Evolutionary conservation across 2,113 vertebrate genomes (phyloP).

Genomic region (Speoplatyrhinus poulsoni): DNA sequence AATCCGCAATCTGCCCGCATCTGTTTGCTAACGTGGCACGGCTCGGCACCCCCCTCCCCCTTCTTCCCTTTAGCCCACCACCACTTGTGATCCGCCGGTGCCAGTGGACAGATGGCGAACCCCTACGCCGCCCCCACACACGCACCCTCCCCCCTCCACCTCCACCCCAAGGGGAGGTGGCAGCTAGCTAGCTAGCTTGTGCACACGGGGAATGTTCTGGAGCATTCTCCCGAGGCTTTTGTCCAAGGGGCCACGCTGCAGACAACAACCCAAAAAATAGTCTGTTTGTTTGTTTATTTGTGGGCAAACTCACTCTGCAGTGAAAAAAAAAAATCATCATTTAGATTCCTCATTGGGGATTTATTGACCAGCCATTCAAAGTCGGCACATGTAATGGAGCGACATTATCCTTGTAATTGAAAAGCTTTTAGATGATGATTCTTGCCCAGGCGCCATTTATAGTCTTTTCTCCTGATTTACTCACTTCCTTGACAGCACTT

Average conservation of each 20-base stretch:
- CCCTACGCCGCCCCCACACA: constrained; percentile 27
- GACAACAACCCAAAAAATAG: constrained; percentile 25
- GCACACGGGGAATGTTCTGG: constrained; percentile 34
- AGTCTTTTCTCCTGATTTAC: background rate
- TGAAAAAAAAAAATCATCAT: background rate
- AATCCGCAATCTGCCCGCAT: constrained; percentile 77
- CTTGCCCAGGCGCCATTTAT: background rate
- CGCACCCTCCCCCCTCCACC: too few species aligned
- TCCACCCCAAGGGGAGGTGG: constrained; percentile 54
- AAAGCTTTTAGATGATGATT: background rate
- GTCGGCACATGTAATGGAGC: background rate
- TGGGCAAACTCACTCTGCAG: background rate
- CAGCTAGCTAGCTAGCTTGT: constrained; percentile 43
- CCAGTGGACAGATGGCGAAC: constrained; percentile 75
- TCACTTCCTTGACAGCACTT: constrained; percentile 11
- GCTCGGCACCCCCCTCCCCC: constrained; percentile 32
- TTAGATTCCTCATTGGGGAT: constrained; percentile 7
- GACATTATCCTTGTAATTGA: constrained; percentile 1
- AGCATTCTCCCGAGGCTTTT: constrained; percentile 65
- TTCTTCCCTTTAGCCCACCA: constrained; percentile 33
- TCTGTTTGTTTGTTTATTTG: constrained; percentile 16
- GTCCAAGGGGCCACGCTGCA: constrained; percentile 41
- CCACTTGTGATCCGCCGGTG: constrained; percentile 66
- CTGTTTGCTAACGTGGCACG: constrained; percentile 72
- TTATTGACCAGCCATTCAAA: constrained; percentile 25